Evolutionary conservation across 1,140 invertebrate species (phyloP).

Genomic region (Elymnias hypermnestra): DNA sequence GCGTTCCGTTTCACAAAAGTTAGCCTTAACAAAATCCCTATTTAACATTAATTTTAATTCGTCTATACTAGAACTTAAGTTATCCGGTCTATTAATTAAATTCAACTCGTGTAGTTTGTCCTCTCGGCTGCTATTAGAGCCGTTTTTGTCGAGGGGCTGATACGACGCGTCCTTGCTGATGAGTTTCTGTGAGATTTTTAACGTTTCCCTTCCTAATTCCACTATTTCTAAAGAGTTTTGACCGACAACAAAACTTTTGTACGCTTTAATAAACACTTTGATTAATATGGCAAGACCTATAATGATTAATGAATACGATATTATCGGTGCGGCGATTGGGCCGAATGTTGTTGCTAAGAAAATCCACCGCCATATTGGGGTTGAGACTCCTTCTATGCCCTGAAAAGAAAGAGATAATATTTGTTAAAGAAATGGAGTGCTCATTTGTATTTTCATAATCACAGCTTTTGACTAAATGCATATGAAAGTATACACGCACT

Average conservation of each 20-base stretch:
- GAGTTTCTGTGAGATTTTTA: constrained; percentile 82
- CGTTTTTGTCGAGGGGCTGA: constrained; percentile 29
- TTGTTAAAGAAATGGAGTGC: too few relatives aligned
- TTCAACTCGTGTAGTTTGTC: constrained; percentile 38
- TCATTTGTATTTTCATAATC: too few relatives aligned
- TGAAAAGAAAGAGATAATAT: constrained; percentile 57
- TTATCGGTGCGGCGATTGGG: constrained; percentile 80
- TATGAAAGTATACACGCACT: background rate
- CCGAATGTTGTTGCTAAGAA: constrained; percentile 86
- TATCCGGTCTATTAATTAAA: constrained; percentile 32
- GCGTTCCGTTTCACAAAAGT: constrained; percentile 40
- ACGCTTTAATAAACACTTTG: constrained; percentile 81
- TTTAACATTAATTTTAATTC: constrained; percentile 45
- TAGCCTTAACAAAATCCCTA: constrained; percentile 49
- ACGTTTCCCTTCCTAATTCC: constrained; percentile 83
- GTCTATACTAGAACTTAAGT: constrained; percentile 42
- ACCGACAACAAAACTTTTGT: constrained; percentile 85
- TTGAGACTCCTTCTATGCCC: constrained; percentile 88
- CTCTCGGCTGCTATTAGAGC: constrained; percentile 16
- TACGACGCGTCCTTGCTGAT: constrained; percentile 78
- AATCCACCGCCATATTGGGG: constrained; percentile 84
- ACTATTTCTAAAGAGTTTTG: constrained; percentile 83
- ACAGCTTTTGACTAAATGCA: too few relatives aligned
- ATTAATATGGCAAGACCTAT: constrained; percentile 80
- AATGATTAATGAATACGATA: constrained; percentile 84